Conservation (phyloP, 2,888 invertebrate species). For the Synanthedon tipuliformis region DNA sequence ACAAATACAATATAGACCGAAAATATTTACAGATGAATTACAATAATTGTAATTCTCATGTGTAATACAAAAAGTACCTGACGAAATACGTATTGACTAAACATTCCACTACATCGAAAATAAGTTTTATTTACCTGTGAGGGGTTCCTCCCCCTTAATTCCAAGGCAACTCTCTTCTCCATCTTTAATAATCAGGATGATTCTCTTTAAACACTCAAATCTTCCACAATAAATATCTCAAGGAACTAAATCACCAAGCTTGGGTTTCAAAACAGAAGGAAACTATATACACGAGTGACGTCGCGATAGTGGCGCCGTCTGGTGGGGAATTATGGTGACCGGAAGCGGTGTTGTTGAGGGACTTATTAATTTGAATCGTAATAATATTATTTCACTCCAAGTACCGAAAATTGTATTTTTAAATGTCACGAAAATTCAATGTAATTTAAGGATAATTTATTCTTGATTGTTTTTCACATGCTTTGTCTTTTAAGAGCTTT, state of each 20-base stretch:
- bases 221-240: slow-evolving; percentile 44
- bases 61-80: slow-evolving; percentile 36
- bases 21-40: slow-evolving; percentile 13
- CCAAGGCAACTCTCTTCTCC: slow-evolving; percentile 96
- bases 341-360: slow-evolving; percentile 37
- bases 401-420: too few relatives aligned
- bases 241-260: slow-evolving; percentile 64
- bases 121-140: slow-evolving; percentile 80
- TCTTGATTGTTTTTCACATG: neutral
- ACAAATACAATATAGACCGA: slow-evolving; percentile 1
- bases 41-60: slow-evolving; percentile 23
- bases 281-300: slow-evolving; percentile 69
- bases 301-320: slow-evolving; percentile 58
- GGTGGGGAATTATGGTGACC: slow-evolving; percentile 39
- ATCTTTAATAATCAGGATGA: slow-evolving; percentile 61
- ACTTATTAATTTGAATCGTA: slow-evolving; percentile 6
- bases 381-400: neutral
- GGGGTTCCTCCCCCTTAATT: slow-evolving; percentile 91
- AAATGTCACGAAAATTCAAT: too few relatives aligned
- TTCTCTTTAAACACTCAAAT: slow-evolving; percentile 43
- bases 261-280: slow-evolving; percentile 73
- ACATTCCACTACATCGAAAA: slow-evolving; percentile 59
- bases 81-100: slow-evolving; percentile 69
- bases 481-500: neutral
- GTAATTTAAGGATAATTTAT: neutral